Conservation (phyloP, 1,140 invertebrate genomes). For the Lordiphosa stackelbergi region DNA sequence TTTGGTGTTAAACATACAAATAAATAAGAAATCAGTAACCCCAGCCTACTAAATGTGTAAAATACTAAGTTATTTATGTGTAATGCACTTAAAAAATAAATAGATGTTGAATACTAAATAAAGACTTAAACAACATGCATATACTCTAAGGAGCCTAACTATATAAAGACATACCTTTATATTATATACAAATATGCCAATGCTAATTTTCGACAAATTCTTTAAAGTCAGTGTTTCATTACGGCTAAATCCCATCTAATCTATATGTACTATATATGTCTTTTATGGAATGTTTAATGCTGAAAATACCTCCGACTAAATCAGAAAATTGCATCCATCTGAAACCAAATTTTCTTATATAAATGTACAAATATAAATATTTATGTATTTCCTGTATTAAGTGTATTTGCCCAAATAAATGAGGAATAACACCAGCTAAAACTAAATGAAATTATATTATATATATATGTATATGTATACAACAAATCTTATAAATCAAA, state of each 20-base stretch:
- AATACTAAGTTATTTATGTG: constrained; percentile 8
- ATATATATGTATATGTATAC: constrained; percentile 28
- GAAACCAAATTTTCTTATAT: constrained; percentile 8
- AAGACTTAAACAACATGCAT: constrained; percentile 26
- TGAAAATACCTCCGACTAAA: constrained; percentile 62
- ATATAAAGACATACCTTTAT: constrained; percentile 15
- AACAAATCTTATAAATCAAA: constrained; percentile 28
- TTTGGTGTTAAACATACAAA: constrained; percentile 27
- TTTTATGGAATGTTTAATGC: constrained; percentile 48
- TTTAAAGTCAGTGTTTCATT: constrained; percentile 27
- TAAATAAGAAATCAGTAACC: constrained; percentile 16
- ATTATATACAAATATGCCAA: constrained; percentile 26
- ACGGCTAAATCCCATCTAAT: constrained; percentile 18
- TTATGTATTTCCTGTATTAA: constrained; percentile 36
- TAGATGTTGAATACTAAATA: constrained; percentile 28
- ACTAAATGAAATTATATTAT: constrained; percentile 18
- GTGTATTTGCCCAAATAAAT: constrained; percentile 21
- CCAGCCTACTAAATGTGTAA: constrained; percentile 26
- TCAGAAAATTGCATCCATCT: constrained; percentile 27
- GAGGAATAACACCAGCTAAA: constrained; percentile 36
- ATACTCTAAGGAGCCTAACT: constrained; percentile 29
- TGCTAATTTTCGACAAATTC: constrained; percentile 35
- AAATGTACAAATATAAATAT: constrained; percentile 37
- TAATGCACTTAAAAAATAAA: constrained; percentile 13
- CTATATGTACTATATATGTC: constrained; percentile 9